A percentile compares a stretch with the other conserved stretches of the same genome.
Conservation (phyloP, 2,797 vertebrate genomes). For the Peromyscus melanophrys region DNA sequence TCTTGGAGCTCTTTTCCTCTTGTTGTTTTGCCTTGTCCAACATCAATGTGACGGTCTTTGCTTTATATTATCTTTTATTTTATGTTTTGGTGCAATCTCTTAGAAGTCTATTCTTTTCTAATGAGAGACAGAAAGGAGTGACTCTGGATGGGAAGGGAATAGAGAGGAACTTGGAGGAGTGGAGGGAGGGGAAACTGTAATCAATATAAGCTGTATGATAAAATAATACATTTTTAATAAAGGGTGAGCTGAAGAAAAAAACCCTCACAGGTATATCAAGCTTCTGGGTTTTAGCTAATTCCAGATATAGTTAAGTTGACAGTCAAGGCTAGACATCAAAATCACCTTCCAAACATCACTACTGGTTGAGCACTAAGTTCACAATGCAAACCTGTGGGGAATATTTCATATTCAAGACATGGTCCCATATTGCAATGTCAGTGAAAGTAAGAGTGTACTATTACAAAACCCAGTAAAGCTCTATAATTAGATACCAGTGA, state of each 20-base stretch:
- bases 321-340: not conserved
- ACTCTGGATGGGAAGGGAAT: not conserved
- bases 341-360: not conserved
- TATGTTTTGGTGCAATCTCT: not conserved
- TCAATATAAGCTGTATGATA: not conserved
- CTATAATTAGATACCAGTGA: not conserved
- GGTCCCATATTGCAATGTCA: not conserved
- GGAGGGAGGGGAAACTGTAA: not conserved
- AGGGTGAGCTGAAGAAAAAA: not conserved
- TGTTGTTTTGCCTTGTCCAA: not conserved
- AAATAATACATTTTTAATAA: not conserved
- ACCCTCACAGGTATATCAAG: not conserved
- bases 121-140: not conserved
- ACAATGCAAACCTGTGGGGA: not conserved
- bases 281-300: not conserved
- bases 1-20: not conserved
- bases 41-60: not conserved
- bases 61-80: not conserved
- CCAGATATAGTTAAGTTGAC: not conserved
- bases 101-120: not conserved
- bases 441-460: not conserved
- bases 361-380: not conserved
- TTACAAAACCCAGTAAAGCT: not conserved
- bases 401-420: not conserved
- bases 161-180: not conserved